These are phyloP conservation scores for Asobara japonica DNA, from an alignment of 1,140 invertebrate species.

Conservation along the genomic window DNA sequence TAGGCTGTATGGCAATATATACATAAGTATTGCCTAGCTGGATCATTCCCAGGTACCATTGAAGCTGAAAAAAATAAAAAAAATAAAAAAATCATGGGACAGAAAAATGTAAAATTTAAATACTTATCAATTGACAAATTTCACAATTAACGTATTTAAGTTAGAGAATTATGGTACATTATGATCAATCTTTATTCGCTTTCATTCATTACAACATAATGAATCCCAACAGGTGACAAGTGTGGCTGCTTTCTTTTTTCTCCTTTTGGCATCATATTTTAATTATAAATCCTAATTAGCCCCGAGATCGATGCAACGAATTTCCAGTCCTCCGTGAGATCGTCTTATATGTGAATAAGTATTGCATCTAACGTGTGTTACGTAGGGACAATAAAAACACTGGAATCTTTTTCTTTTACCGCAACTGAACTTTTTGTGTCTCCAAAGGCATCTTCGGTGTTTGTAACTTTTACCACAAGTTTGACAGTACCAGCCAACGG, in stretches of 20 bases:
- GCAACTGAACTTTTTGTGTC: conserved; percentile 69
- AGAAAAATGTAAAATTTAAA: not conserved
- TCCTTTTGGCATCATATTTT: not conserved
- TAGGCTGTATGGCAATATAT: not conserved
- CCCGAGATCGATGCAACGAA: not conserved
- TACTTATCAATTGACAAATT: no score
- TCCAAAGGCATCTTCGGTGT: conserved; percentile 59
- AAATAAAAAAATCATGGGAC: not conserved
- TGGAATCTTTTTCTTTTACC: conserved; percentile 69
- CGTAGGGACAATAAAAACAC: conserved; percentile 69
- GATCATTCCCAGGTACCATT: conserved; percentile 10
- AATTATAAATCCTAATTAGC: not conserved
- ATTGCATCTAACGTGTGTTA: conserved; percentile 67
- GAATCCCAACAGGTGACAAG: not conserved
- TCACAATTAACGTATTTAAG: no score
- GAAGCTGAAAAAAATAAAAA: not conserved
- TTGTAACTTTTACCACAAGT: conserved; percentile 61
- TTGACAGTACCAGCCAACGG: conserved; percentile 35
- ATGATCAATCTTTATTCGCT: not conserved
- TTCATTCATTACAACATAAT: no score
- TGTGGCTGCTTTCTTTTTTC: not conserved
- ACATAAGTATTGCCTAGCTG: not conserved
- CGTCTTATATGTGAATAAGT: conserved; percentile 64
- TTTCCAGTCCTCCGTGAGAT: not conserved
- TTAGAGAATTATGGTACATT: not conserved